phyloP scores from a whole-genome alignment of 2,888 invertebrate species.

The Torymus auratus region DNA sequence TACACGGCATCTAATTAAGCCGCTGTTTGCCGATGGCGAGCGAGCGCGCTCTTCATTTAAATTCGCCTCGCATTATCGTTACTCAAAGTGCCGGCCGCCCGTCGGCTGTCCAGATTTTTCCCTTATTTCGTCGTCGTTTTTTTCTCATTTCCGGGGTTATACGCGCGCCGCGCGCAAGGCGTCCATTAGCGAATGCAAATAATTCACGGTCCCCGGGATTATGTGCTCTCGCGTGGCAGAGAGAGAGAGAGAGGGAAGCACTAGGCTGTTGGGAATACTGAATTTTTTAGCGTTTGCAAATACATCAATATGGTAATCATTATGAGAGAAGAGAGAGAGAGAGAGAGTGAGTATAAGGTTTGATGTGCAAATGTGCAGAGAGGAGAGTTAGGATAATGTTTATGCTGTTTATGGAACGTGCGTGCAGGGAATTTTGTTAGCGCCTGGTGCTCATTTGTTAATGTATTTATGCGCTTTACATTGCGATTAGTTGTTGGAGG shows the following conservation, averaged over 20 bases:
- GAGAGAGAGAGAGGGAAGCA: background rate
- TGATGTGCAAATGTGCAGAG: constrained; percentile 1
- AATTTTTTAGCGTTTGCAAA: constrained; percentile 36
- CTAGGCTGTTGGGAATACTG: constrained; percentile 1
- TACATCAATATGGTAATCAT: constrained; percentile 34
- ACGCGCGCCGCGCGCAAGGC: constrained; percentile 2
- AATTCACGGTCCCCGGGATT: constrained; percentile 47
- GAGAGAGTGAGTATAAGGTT: background rate
- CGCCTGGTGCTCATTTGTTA: too few species aligned
- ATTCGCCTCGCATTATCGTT: constrained; percentile 53
- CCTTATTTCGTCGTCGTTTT: background rate
- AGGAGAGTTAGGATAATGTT: background rate
- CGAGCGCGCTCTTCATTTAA: constrained; percentile 40
- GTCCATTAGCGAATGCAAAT: constrained; percentile 54
- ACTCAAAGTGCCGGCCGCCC: constrained; percentile 25
- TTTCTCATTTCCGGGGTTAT: constrained; percentile 38
- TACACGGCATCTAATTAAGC: constrained; percentile 49
- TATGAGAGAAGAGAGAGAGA: background rate
- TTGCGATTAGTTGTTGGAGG: too few species aligned
- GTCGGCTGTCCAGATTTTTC: constrained; percentile 26
- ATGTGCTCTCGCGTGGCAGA: constrained; percentile 10
- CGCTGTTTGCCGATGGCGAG: constrained; percentile 28
- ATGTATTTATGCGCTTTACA: too few species aligned
- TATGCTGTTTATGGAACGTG: too few species aligned
- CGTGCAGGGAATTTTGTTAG: too few species aligned